Evolutionary conservation across 2,113 vertebrate species (phyloP).

Genomic region (Heteronetta atricapilla): DNA sequence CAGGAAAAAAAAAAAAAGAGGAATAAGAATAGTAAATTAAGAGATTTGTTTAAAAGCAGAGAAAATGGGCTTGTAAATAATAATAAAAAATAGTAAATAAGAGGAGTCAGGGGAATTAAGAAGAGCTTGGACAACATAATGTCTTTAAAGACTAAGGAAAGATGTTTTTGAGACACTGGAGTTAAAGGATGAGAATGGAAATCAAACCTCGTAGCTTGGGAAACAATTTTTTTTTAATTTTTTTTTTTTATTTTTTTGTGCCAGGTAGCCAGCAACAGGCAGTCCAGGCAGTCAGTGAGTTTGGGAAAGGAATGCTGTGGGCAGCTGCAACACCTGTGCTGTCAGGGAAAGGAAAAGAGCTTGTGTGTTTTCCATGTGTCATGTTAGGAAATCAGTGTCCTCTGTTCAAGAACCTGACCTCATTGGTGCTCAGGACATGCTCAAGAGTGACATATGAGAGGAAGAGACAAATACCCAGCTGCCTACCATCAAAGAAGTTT

Average conservation of each 20-base stretch:
- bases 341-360: background rate
- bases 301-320: background rate
- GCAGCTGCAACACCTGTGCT: background rate
- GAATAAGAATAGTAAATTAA: background rate
- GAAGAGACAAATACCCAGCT: background rate
- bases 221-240: background rate
- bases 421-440: background rate
- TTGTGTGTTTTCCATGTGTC: background rate
- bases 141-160: background rate
- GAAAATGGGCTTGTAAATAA: background rate
- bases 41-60: background rate
- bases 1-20: background rate
- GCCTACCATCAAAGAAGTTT: background rate
- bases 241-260: background rate
- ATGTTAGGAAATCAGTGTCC: background rate
- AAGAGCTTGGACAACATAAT: background rate
- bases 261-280: fast-evolving
- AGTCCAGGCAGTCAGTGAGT: background rate
- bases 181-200: background rate
- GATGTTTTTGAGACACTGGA: background rate
- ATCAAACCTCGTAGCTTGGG: background rate
- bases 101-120: background rate
- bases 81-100: background rate
- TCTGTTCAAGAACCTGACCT: background rate
- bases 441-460: fast-evolving